Evolutionary conservation across 2,888 invertebrate species (phyloP), one percentile per base, ranked within the genome.

Genomic region (Drosophila algonquin): DNA sequence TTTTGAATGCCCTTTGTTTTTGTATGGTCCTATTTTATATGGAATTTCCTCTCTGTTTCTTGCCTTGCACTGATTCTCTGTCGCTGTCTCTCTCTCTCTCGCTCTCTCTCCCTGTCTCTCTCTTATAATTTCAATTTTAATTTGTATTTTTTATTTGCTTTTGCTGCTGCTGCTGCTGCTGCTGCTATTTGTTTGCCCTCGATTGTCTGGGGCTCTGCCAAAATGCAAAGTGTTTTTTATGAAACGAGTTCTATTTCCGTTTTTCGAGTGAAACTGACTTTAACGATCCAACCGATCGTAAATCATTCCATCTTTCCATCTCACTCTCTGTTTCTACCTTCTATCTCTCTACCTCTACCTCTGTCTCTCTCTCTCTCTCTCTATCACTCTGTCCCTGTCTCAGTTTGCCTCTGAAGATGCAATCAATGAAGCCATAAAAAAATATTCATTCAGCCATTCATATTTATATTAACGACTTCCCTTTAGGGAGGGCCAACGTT

Each of bases 171-270:
- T 27, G 27, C 7, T 5, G 30, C 35, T 10, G 32, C 47, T 45
- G 45, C 50, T 52, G 52, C 69, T 44, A 18, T 54, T 12, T 24
- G 30, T 46, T 54, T 73, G 50, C 46, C 73, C 71, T 46, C 61
- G 61, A 70, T 52, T 63, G 46, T 44, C 21, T 27, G 27, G 27
- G 24, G 24, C 24, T 47, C 48, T 56, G 58, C 58, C 57, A 60
- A 73, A 73, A 73, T 73, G 73, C 75, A 68, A 73, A 73, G 75
- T 75, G 68, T 61, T 75, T 73, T 74, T 73, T 73, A 73, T 70
- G 58, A 73, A 73, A 73, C 73, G 77, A 80, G 70, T 83, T 89
- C 79, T 80, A 89, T 87, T 87, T 83, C 82, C 82, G 89, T 71
- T 82, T 67, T 75, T 46, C 57, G 35, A 40, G 40, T 40, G 40